Base-by-base conservation (phyloP, 2,113 vertebrate species). In the Psilopsiagon aymara region DNA sequence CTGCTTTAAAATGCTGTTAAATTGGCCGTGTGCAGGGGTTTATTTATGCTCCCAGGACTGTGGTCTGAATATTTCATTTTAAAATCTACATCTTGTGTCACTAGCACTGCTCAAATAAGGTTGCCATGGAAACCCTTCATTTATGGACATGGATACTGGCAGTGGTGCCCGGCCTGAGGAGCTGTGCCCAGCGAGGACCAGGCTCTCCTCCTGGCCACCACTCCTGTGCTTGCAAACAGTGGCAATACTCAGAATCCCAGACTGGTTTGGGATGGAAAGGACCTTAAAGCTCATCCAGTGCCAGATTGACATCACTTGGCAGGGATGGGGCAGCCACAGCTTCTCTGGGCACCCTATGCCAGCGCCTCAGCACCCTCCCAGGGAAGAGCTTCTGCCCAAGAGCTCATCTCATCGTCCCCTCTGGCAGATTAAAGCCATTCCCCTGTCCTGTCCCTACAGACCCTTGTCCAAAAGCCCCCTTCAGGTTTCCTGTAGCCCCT, bases 81-180 rank as follows among this genome's bases (percentile, higher is more conserved):
- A 69, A 87, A 93, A 96, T 96, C 84, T 94, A 96, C 96, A 97
- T 97, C 94, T 91, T 89, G 83, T 97, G 94, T 97, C 95, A 89
- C 86, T 62, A 76, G 90, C 75, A 70, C 82, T 25, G 68, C 93
- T 95, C 95, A 97, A 83, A 80, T 71, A 90, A 95, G 66, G 97
- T 98, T 98, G 95, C 97, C 95, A 98, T 98, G 96, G 98, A 97
- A 98, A 98, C 98, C 79, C 39, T 85, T 97, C 94, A 93, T 97
- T 97, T 97, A 88, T 37, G 73, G 85, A 69, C 20, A 74, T 95
- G 80, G 97, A 95, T 94, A 88, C 92, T 95, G 92, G 81, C 84
- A 64, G 73, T 5, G 9, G 86, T 93, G 86, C 93, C 91, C 52
- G 75, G 94, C 66, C 85, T 2, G 0, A 74, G 62, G 47, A 92